Conservation (phyloP, 2,113 vertebrate genomes). For the Gobio gobio region DNA sequence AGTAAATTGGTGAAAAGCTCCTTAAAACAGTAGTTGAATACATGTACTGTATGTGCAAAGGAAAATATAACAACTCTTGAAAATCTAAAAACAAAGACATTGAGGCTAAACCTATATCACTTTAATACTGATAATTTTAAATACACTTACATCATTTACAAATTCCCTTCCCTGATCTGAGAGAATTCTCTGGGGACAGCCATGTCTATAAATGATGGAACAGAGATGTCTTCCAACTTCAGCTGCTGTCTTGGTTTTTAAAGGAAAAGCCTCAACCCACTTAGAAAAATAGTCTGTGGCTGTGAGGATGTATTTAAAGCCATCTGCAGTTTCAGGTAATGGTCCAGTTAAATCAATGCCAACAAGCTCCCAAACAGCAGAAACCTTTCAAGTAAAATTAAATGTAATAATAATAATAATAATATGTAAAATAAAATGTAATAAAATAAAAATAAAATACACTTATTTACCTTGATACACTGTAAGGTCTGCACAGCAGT, state of each 20-base stretch:
- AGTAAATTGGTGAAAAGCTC: too few relatives aligned
- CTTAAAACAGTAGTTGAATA: too few relatives aligned
- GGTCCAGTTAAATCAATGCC: not conserved
- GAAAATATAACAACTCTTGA: too few relatives aligned
- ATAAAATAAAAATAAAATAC: too few relatives aligned
- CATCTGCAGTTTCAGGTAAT: not conserved
- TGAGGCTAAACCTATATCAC: too few relatives aligned
- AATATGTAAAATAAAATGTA: too few relatives aligned
- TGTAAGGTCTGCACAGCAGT: not conserved
- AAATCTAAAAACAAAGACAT: too few relatives aligned
- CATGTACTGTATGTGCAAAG: too few relatives aligned
- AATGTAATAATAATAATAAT: not conserved
- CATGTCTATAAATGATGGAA: constrained; percentile 46
- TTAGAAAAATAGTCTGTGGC: not conserved
- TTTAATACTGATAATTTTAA: too few relatives aligned
- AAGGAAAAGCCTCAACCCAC: constrained; percentile 1
- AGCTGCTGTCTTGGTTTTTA: not conserved
- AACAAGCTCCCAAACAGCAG: constrained; percentile 1
- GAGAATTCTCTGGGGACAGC: constrained; percentile 40
- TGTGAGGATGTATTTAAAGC: not conserved
- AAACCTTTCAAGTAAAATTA: not conserved
- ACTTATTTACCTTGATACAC: not conserved
- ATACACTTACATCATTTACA: constrained; percentile 23
- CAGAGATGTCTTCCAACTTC: constrained; percentile 34
- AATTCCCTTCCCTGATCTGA: constrained; percentile 52